These are phyloP conservation scores for Characodon lateralis DNA, from an alignment of 2,797 vertebrate species.

Conservation along the genomic window DNA sequence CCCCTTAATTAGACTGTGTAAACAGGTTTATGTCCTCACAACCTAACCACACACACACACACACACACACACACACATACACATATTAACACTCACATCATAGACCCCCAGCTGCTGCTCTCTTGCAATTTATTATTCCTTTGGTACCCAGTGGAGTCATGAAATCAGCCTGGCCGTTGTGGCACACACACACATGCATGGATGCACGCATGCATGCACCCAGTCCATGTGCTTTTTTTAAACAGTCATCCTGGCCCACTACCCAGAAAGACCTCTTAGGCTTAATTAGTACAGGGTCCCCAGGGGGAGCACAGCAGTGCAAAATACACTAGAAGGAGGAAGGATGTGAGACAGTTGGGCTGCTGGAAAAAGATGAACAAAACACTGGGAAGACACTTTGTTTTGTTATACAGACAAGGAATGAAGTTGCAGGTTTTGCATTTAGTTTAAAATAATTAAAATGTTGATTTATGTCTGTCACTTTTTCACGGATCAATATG, in stretches of 20 bases:
- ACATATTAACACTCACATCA: slow-evolving; percentile 48
- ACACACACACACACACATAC: slow-evolving; percentile 29
- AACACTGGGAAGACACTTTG: slow-evolving; percentile 18
- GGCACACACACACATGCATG: slow-evolving; percentile 31
- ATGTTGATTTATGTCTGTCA: slow-evolving; percentile 16
- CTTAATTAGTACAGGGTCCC: slow-evolving; percentile 80
- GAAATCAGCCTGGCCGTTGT: slow-evolving; percentile 73
- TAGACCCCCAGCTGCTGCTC: slow-evolving; percentile 74
- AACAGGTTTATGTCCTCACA: slow-evolving; percentile 22
- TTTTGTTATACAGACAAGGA: slow-evolving; percentile 11
- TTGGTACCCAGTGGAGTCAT: slow-evolving; percentile 77
- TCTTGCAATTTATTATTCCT: slow-evolving; percentile 78
- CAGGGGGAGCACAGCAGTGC: slow-evolving; percentile 56
- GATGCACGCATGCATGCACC: slow-evolving; percentile 22
- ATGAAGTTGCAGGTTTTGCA: neutral
- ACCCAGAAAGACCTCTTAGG: slow-evolving; percentile 70
- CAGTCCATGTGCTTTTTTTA: slow-evolving; percentile 62
- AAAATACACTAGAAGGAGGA: slow-evolving; percentile 58
- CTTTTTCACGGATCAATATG: slow-evolving; percentile 6
- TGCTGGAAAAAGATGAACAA: slow-evolving; percentile 35
- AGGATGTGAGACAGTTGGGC: slow-evolving; percentile 51
- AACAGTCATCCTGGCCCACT: slow-evolving; percentile 52
- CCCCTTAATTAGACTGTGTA: slow-evolving; percentile 17
- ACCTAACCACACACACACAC: slow-evolving; percentile 22
- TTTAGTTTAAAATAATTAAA: slow-evolving; percentile 24